Percentiles rank a stretch among this genome's conserved stretches.
These are phyloP conservation scores for Meloidogyne chitwoodi DNA, from an alignment of 1,140 invertebrate genomes.

Conservation along the genomic window DNA sequence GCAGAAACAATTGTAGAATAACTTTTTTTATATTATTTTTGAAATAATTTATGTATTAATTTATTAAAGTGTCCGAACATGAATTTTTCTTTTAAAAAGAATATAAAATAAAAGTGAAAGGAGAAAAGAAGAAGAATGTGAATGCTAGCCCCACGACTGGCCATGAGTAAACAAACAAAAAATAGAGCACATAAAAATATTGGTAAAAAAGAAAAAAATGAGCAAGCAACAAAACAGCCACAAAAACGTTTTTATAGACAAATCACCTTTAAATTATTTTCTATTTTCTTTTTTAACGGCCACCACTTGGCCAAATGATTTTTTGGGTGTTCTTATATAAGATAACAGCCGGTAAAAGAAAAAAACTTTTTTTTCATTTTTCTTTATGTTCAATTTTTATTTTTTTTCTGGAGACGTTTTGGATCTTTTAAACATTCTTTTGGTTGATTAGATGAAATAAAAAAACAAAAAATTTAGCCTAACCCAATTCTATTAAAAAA, in stretches of 20 bases:
- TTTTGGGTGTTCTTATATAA: not conserved
- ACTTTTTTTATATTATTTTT: too few species aligned
- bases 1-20: too few species aligned
- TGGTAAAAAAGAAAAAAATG: not conserved
- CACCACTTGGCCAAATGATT: not conserved
- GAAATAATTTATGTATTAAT: not conserved
- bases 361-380: not conserved
- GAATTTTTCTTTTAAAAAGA: not conserved
- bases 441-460: too few species aligned
- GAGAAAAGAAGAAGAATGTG: not conserved
- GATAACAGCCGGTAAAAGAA: not conserved
- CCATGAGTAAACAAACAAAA: not conserved
- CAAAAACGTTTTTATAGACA: not conserved
- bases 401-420: not conserved
- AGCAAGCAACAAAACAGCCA: not conserved
- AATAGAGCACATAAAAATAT: not conserved
- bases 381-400: not conserved
- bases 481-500: too few species aligned
- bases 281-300: too few species aligned
- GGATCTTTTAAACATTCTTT: too few species aligned
- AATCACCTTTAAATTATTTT: not conserved
- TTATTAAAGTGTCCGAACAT: not conserved
- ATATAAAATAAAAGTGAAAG: not conserved
- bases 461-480: too few species aligned
- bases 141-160: not conserved